Conservation (phyloP, 2,113 vertebrate genomes). For the Collichthys lucidus region DNA sequence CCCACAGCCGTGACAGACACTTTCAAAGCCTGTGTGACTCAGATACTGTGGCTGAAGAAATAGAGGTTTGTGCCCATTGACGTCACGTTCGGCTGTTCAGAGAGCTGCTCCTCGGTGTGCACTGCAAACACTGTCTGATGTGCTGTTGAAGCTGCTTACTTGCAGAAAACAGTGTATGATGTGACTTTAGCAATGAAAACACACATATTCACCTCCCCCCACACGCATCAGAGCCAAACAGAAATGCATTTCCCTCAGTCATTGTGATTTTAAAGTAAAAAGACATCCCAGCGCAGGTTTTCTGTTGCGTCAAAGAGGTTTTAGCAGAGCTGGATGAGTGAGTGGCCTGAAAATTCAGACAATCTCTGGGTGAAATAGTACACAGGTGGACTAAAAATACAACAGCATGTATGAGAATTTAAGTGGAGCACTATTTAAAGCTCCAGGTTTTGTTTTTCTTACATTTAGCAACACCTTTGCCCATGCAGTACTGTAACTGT, state of each 20-base stretch:
- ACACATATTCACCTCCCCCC: not conserved
- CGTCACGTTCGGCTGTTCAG: conserved; percentile 59
- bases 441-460: conserved; percentile 1
- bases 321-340: not conserved
- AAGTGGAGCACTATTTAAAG: conserved; percentile 21
- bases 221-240: not conserved
- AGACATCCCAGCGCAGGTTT: conserved; percentile 6
- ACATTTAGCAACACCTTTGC: conserved; percentile 2
- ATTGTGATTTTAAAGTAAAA: conserved; percentile 21
- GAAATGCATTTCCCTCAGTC: conserved; percentile 15
- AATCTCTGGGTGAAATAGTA: conserved; percentile 31
- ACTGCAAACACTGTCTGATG: conserved; percentile 52
- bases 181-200: conserved; percentile 40
- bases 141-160: conserved; percentile 34
- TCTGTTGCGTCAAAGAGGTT: conserved; percentile 12
- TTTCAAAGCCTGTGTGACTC: conserved; percentile 52
- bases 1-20: conserved; percentile 42
- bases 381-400: conserved; percentile 56
- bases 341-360: conserved; percentile 45
- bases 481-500: not conserved
- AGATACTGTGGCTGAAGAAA: conserved; percentile 45
- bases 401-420: conserved; percentile 5
- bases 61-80: conserved; percentile 48
- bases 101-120: conserved; percentile 37
- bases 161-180: conserved; percentile 33